These are phyloP conservation scores for Drosophila takahashii DNA, from an alignment of 1,140 invertebrate species.

Conservation along the genomic window DNA sequence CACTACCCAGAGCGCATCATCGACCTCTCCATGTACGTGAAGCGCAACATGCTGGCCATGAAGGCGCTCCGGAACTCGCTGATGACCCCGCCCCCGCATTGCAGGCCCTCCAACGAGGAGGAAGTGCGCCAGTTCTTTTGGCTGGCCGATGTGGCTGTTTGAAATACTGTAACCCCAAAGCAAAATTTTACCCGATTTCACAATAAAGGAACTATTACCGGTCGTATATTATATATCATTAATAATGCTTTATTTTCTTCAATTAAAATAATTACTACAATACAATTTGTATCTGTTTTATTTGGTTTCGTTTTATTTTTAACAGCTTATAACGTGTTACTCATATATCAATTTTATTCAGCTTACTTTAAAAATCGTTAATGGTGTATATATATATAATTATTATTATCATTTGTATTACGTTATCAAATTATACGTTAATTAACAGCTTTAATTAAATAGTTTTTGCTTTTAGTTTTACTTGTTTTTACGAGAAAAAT, in stretches of 20 bases:
- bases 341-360: conserved; percentile 64
- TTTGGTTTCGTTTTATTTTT: conserved; percentile 73
- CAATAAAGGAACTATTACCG: conserved; percentile 24
- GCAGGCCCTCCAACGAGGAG: conserved; percentile 87
- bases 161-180: neutral
- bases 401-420: conserved; percentile 78
- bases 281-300: conserved; percentile 71
- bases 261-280: conserved; percentile 68
- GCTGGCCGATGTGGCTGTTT: conserved; percentile 83
- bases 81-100: conserved; percentile 86
- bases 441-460: conserved; percentile 62
- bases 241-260: conserved; percentile 76
- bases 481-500: conserved; percentile 58
- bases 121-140: conserved; percentile 88
- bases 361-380: conserved; percentile 69
- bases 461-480: conserved; percentile 31
- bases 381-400: conserved; percentile 66
- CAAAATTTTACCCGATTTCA: neutral
- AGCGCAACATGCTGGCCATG: conserved; percentile 86
- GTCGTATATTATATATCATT: conserved; percentile 58
- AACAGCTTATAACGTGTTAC: conserved; percentile 77
- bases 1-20: conserved; percentile 90
- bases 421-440: conserved; percentile 66
- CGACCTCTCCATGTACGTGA: conserved; percentile 87
- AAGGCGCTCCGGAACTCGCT: conserved; percentile 84